phyloP scores from a whole-genome alignment of 2,797 vertebrate genomes.

The Astyanax mexicanus region DNA sequence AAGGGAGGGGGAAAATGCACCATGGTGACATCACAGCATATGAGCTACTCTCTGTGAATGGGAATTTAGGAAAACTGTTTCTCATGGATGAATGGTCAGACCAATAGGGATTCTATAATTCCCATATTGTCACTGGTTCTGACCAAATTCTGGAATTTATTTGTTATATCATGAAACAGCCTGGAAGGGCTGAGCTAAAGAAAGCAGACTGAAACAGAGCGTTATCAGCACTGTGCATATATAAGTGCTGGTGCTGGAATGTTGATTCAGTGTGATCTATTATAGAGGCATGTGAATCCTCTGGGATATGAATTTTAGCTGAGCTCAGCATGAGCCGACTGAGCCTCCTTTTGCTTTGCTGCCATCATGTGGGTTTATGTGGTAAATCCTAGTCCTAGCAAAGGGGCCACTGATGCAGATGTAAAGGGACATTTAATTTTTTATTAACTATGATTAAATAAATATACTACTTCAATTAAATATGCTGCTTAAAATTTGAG shows the following conservation, averaged over 20 bases:
- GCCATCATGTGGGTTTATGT: slow-evolving; percentile 59
- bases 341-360: slow-evolving; percentile 49
- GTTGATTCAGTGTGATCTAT: not conserved
- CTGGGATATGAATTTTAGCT: not conserved
- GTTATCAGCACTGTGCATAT: not conserved
- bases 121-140: too few species aligned
- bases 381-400: too few species aligned
- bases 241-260: not conserved
- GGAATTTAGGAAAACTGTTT: not conserved
- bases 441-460: too few species aligned
- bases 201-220: too few species aligned
- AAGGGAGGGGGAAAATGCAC: slow-evolving; percentile 28
- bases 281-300: not conserved
- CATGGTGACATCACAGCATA: slow-evolving; percentile 52
- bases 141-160: not conserved
- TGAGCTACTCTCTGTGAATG: slow-evolving; percentile 11
- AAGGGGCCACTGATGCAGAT: too few species aligned
- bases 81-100: too few species aligned
- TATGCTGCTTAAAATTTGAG: too few species aligned
- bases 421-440: too few species aligned
- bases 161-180: not conserved
- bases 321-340: not conserved
- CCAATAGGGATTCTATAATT: too few species aligned
- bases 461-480: too few species aligned
- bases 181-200: not conserved